Evolutionary conservation across 2,888 invertebrate genomes (phyloP).

Genomic region (Habrosyne pyritoides): DNA sequence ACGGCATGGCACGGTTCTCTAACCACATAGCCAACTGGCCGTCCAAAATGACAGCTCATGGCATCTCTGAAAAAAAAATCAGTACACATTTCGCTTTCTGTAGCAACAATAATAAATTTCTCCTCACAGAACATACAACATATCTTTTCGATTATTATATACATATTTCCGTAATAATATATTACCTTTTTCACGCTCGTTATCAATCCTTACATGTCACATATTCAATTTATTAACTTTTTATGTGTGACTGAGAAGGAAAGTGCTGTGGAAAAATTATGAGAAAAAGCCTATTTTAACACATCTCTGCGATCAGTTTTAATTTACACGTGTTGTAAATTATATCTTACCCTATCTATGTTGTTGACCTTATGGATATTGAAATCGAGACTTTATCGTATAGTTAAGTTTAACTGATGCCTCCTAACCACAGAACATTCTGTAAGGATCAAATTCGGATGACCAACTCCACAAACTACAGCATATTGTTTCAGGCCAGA

Average conservation of each 20-base stretch:
- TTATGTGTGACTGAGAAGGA: background rate
- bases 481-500: background rate
- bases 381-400: too few species aligned
- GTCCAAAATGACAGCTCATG: too few species aligned
- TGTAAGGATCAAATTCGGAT: background rate
- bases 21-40: too few species aligned
- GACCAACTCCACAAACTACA: background rate
- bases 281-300: too few species aligned
- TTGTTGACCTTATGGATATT: too few species aligned
- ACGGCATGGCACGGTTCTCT: too few species aligned
- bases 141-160: background rate
- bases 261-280: too few species aligned
- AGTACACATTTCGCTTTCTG: background rate
- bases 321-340: too few species aligned
- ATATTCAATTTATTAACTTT: slow-evolving; percentile 1
- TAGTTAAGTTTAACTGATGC: background rate
- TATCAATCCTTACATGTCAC: background rate
- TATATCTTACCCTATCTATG: too few species aligned
- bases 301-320: too few species aligned
- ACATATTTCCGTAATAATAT: slow-evolving; percentile 1
- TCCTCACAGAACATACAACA: background rate
- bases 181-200: slow-evolving; percentile 1
- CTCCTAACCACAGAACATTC: background rate
- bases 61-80: too few species aligned
- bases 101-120: background rate